These are phyloP conservation scores for Lepidothrix coronata DNA, from an alignment of 2,113 vertebrate genomes.

Conservation along the genomic window DNA sequence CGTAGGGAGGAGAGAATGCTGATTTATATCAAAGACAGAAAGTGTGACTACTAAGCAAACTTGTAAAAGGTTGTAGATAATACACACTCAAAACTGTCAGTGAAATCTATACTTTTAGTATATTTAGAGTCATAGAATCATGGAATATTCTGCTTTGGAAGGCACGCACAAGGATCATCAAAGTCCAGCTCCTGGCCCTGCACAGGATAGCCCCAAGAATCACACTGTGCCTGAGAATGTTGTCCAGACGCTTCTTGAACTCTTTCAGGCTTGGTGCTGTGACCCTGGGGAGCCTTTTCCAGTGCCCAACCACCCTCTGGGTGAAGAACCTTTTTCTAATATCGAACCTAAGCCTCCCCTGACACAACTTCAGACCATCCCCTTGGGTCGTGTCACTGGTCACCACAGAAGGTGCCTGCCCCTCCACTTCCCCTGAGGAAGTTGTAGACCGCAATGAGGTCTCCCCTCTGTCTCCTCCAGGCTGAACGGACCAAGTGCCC, in stretches of 20 bases:
- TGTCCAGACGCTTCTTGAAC: neutral
- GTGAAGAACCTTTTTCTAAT: neutral
- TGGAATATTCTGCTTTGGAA: neutral
- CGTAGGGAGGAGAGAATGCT: neutral
- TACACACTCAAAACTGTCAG: neutral
- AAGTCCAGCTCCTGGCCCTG: neutral
- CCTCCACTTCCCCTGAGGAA: neutral
- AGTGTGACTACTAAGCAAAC: neutral
- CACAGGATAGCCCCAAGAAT: neutral
- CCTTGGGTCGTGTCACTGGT: neutral
- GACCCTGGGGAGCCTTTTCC: neutral
- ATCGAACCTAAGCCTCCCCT: neutral
- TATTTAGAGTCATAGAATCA: neutral
- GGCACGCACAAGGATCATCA: neutral
- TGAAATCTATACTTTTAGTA: neutral
- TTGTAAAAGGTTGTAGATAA: neutral
- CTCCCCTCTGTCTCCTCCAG: neutral
- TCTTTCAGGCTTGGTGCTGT: neutral
- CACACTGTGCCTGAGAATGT: neutral
- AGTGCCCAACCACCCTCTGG: neutral
- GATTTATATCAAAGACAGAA: neutral
- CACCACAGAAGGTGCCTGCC: neutral
- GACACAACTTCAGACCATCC: neutral
- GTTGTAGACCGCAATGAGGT: neutral
- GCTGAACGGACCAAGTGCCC: neutral